Evolutionary conservation across 2,113 vertebrate genomes (phyloP).

Genomic region (Gymnobelideus leadbeateri): DNA sequence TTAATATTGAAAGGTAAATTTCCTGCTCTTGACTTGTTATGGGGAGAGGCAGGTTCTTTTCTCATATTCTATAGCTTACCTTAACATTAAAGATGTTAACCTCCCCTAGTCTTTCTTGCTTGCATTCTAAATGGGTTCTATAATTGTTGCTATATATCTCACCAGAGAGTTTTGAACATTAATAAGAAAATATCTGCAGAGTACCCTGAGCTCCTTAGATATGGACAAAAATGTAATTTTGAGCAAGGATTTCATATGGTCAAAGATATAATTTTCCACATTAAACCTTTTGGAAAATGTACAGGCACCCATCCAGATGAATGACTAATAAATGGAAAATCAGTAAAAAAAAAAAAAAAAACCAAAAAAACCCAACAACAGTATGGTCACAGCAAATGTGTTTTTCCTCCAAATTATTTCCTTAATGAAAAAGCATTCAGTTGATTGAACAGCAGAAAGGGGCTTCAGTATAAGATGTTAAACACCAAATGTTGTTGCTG

Average conservation of each 20-base stretch:
- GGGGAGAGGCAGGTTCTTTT: not conserved
- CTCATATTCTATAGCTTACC: not conserved
- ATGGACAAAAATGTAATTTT: constrained; percentile 36
- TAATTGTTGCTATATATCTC: not conserved
- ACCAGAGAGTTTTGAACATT: constrained; percentile 20
- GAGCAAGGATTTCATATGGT: constrained; percentile 48
- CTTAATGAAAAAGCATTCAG: constrained; percentile 44
- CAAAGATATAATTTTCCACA: constrained; percentile 64
- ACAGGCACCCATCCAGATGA: constrained; percentile 67
- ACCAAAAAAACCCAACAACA: constrained; percentile 36
- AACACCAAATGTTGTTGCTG: constrained; percentile 2
- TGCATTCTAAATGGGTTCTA: constrained; percentile 11
- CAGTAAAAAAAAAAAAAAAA: constrained; percentile 66
- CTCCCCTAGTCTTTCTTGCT: constrained; percentile 32
- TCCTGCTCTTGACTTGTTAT: not conserved
- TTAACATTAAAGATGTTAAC: constrained; percentile 30
- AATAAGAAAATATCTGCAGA: constrained; percentile 45
- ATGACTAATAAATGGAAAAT: constrained; percentile 70
- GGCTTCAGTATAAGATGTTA: constrained; percentile 40
- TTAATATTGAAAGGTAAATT: not conserved
- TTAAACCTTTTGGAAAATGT: constrained; percentile 69
- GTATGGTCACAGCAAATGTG: constrained; percentile 46
- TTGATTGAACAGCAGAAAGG: constrained; percentile 27
- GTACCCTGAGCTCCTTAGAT: constrained; percentile 16
- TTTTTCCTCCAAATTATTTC: constrained; percentile 52